Evolutionary conservation across 1,140 invertebrate species (phyloP).

Genomic region (Sesamia nonagrioides): DNA sequence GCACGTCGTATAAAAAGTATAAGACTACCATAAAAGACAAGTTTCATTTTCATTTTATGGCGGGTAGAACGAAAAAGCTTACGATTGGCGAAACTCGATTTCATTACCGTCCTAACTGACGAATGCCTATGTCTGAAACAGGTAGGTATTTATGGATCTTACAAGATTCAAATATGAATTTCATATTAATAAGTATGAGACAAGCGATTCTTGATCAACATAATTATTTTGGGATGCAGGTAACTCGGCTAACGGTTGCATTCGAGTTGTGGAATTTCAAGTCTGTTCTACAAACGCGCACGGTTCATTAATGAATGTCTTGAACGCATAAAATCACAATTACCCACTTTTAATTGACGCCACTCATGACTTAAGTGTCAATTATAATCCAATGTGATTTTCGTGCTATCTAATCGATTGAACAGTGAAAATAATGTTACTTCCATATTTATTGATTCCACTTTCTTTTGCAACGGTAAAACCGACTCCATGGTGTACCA

Average conservation of each 20-base stretch:
- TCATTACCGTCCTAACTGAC: not conserved
- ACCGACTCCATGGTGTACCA: conserved; percentile 61
- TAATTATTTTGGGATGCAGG: conserved; percentile 2
- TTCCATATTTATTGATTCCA: conserved; percentile 67
- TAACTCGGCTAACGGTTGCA: conserved; percentile 32
- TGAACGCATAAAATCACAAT: conserved; percentile 35
- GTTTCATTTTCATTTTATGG: conserved; percentile 47
- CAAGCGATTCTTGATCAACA: not conserved
- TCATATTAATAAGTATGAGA: not conserved
- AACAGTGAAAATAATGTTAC: conserved; percentile 59
- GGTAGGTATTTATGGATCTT: not conserved
- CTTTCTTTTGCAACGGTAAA: conserved; percentile 83
- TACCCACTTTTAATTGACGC: conserved; percentile 27
- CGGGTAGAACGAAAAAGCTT: not conserved
- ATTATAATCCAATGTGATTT: conserved; percentile 74
- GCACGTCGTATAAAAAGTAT: conserved; percentile 10
- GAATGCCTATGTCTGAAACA: not conserved
- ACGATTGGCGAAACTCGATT: not conserved
- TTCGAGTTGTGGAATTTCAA: conserved; percentile 15
- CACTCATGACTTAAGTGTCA: conserved; percentile 41
- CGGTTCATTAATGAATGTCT: conserved; percentile 38
- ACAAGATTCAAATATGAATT: not conserved
- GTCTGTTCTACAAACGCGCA: conserved; percentile 11
- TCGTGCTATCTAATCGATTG: conserved; percentile 61
- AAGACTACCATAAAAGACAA: conserved; percentile 22